A percentile compares a stretch with the other conserved stretches of the same genome.
Conservation (phyloP, 2,888 invertebrate genomes). For the Agonopterix arenella region DNA sequence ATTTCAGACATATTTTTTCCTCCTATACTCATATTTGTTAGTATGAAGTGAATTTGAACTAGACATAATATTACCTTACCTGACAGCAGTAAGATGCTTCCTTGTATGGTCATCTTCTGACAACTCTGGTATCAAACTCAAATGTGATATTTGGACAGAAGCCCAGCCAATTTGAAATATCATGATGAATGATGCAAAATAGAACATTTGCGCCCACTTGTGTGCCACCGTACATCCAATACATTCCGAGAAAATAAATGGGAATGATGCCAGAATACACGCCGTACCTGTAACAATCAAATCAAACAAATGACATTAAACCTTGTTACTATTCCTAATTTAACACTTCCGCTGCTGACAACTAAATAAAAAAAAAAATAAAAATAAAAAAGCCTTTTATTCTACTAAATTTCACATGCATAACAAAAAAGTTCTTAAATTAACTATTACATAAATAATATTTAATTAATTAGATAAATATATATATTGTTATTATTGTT, state of each 20-base stretch:
- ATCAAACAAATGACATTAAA: not conserved
- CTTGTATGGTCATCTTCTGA: conserved; percentile 85
- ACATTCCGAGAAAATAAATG: conserved; percentile 91
- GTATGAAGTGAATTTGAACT: not conserved
- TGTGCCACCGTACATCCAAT: conserved; percentile 79
- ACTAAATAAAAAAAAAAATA: too few species aligned
- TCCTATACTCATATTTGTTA: too few species aligned
- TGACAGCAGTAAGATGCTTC: conserved; percentile 85
- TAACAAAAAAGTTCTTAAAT: too few species aligned
- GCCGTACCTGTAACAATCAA: conserved; percentile 75
- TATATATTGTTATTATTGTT: too few species aligned
- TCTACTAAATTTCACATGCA: too few species aligned
- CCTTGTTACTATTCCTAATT: not conserved
- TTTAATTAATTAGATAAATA: too few species aligned
- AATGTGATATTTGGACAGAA: conserved; percentile 92
- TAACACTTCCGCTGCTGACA: too few species aligned
- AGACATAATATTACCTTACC: conserved; percentile 56
- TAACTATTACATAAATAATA: too few species aligned
- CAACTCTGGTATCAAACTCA: conserved; percentile 90
- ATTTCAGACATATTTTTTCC: too few species aligned
- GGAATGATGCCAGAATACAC: conserved; percentile 87
- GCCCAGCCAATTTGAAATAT: conserved; percentile 98
- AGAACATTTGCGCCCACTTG: conserved; percentile 83
- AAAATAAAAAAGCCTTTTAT: too few species aligned
- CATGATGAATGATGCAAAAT: conserved; percentile 85